A percentile compares a stretch with the other conserved stretches of the same genome.
Evolutionary conservation across 2,797 vertebrate species (phyloP).

Genomic region (Melopsittacus undulatus): DNA sequence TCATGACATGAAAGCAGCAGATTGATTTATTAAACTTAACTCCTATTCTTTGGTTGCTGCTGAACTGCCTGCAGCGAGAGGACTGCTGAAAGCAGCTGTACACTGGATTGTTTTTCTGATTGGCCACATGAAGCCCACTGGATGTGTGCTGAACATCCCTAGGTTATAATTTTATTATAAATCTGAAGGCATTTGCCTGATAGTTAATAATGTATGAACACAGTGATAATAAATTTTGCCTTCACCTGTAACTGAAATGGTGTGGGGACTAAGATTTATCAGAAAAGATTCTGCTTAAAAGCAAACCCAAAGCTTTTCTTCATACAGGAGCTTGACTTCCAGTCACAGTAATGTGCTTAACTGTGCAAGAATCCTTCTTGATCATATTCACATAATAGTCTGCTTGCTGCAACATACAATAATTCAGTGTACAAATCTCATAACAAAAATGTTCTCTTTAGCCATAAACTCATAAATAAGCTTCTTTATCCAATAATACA

Average conservation of each 20-base stretch:
- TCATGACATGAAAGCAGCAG: neutral
- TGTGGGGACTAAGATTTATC: neutral
- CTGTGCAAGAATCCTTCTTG: neutral
- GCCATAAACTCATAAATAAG: constrained; percentile 28
- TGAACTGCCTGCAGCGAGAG: neutral
- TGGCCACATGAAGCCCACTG: neutral
- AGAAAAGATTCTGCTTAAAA: constrained; percentile 8
- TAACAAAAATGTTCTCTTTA: constrained; percentile 11
- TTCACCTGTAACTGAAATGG: neutral
- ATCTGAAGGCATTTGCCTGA: neutral
- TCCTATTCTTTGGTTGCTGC: neutral
- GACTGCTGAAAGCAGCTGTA: neutral
- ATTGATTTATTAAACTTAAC: neutral
- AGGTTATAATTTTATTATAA: neutral
- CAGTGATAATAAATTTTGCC: neutral
- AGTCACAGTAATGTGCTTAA: neutral
- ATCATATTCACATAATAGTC: neutral
- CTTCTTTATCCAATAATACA: constrained; percentile 1
- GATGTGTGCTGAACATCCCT: neutral
- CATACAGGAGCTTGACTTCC: neutral
- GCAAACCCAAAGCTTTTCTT: neutral
- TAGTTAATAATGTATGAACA: neutral
- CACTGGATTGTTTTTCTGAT: neutral
- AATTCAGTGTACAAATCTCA: neutral
- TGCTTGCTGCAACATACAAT: neutral